These are phyloP conservation scores for Poeciliopsis turrubarensis DNA, from an alignment of 2,113 vertebrate genomes.

Conservation along the genomic window DNA sequence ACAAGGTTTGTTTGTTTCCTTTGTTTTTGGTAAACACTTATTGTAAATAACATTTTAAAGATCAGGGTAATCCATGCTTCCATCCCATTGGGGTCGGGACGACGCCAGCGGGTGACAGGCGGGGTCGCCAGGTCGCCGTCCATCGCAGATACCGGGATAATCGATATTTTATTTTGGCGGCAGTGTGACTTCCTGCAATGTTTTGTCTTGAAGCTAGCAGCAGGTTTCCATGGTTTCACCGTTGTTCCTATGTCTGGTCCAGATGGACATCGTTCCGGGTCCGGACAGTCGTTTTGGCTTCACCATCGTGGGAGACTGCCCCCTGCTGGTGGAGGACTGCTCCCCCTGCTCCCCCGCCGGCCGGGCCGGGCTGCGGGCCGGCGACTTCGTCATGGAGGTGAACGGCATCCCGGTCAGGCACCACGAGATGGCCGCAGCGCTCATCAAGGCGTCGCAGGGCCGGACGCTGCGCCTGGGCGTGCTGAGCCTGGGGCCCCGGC, in stretches of 20 bases:
- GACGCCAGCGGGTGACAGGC: no score
- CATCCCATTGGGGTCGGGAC: no score
- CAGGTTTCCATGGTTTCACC: no score
- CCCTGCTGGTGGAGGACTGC: constrained; percentile 84
- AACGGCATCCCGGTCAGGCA: constrained; percentile 81
- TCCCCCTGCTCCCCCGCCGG: constrained; percentile 83
- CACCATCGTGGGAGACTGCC: constrained; percentile 81
- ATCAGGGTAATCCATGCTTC: no score
- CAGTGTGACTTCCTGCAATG: no score
- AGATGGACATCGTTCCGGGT: constrained; percentile 80
- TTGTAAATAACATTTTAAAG: no score
- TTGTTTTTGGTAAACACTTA: no score
- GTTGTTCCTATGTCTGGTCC: constrained; percentile 4
- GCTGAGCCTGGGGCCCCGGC: constrained; percentile 79
- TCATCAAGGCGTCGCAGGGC: constrained; percentile 82
- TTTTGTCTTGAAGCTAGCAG: no score
- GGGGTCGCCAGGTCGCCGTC: no score
- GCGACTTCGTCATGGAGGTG: constrained; percentile 88
- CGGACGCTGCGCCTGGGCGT: constrained; percentile 82
- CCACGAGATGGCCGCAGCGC: constrained; percentile 73
- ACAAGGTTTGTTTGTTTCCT: no score
- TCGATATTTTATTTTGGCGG: no score
- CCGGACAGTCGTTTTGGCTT: constrained; percentile 82
- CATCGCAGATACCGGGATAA: no score
- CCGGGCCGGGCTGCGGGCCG: constrained; percentile 81